Evolutionary conservation across 1,140 invertebrate species (phyloP), one percentile per base, ranked within the genome.

Genomic region (Carposina sasakii): DNA sequence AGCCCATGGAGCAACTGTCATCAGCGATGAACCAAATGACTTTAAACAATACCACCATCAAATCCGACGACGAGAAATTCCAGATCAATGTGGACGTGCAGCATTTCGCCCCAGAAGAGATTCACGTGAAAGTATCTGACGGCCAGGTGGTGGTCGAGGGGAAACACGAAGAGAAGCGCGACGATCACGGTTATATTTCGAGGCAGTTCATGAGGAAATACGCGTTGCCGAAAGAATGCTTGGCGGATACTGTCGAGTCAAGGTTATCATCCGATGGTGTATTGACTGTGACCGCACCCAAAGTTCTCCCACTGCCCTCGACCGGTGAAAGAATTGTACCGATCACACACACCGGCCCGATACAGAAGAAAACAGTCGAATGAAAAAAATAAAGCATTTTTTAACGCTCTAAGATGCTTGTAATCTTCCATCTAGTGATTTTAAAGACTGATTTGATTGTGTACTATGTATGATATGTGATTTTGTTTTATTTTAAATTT

Each of bases 51-150:
- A 26, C 44, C 0, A 60, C 63, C 31, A 64, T 70, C 36, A 68
- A 63, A 0, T 50, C 64, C 1, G 70, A 81, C 33, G 40, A 62
- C 15, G 71, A 84, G 17, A 81, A 81, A 44, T 91, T 91, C 54
- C 89, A 94, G 68, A 89, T 92, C 0, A 90, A 88, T 54, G 76
- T 95, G 47, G 95, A 97, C 70, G 93, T 97, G 1, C 90, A 94
- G 33, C 94, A 97, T 59, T 97, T 97, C 67, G 82, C 89, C 23
- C 94, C 94, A 0, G 90, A 92, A 24, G 95, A 97, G 75, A 90
- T 97, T 9, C 88, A 87, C 10, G 93, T 97, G 0, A 95, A 93
- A 71, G 92, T 91, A 1, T 87, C 90, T 1, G 91, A 94, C 40
- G 90, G 90, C 28, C 85, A 83, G 1, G 81, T 93, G 0, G 66